Conservation (phyloP, 1,140 invertebrate genomes). For the Portunus trituberculatus region DNA sequence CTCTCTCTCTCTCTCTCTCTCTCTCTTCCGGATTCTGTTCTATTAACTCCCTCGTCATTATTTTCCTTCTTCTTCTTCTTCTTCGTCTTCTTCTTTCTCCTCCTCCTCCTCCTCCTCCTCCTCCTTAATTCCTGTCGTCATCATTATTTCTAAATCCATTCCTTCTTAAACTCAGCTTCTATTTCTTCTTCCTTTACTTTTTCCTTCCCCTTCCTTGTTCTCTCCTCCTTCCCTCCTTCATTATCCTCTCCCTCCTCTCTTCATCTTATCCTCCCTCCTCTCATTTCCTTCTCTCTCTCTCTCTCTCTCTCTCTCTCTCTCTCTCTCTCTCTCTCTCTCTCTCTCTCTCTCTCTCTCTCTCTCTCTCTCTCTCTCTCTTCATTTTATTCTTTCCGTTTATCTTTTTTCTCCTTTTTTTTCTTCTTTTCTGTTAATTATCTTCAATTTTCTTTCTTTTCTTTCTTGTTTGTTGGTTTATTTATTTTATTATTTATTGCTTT, state of each 20-base stretch:
- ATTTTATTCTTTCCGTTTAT: background rate
- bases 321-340: too few relatives aligned
- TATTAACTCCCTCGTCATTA: background rate
- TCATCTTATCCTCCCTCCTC: background rate
- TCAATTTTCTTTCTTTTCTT: background rate
- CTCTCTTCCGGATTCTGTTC: background rate
- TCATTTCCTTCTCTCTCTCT: background rate
- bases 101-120: too few relatives aligned
- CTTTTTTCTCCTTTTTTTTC: too few relatives aligned
- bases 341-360: background rate
- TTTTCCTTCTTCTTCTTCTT: background rate
- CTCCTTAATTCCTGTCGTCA: background rate
- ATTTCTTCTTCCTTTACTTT: background rate
- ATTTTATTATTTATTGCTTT: background rate
- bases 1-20: constrained; percentile 47
- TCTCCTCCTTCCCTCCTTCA: background rate
- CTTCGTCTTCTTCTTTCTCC: background rate
- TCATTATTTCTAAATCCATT: background rate
- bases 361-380: background rate
- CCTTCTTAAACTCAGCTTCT: background rate
- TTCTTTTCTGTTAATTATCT: background rate
- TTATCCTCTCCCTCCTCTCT: background rate
- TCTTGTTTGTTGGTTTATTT: background rate
- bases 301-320: background rate
- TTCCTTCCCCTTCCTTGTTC: background rate